Base-by-base conservation (phyloP, 2,797 vertebrate genomes). In the Esox masquinongy region DNA sequence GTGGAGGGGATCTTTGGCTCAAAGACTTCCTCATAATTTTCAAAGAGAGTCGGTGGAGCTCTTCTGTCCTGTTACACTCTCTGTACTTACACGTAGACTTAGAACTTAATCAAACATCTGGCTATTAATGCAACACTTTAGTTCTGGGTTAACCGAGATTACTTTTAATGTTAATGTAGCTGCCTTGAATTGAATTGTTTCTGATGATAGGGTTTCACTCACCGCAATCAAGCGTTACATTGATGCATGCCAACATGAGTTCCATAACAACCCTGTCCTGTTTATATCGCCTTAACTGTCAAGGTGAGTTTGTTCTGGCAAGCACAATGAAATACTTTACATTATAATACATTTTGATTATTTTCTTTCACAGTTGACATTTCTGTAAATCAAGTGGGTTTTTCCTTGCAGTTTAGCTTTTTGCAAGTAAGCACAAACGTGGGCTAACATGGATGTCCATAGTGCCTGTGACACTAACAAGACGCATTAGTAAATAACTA, bases 401-500 rank as follows among this genome's bases (percentile, higher is more conserved):
- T 22, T 74, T 16, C 39, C 69, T 68, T 71, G 0, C 70, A 9
- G 51, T 75, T 2, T 3, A 77, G 72, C 7, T 68, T 16, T n/a
- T 83, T 59, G 86, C 81, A 85, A 88, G 83, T 68, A 77, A 78
- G 59, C 82, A 79, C 12, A 66, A 71, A 82, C 72, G 70, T 74
- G 11, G 51, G 49, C 3, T 24, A 74, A 77, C 64, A 6, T 26
- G n/a, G 73, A 73, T 73, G 49, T 73, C 36, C 75, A 70, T 76
- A 19, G 75, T 22, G 26, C 79, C 77, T 84, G 83, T 87, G 86
- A 79, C 85, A 80, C 68, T 76, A 79, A 80, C 80, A 88, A 92
- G 90, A 91, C 85, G 49, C 82, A 84, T 87, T 79, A 89, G 90
- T 93, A 92, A 93, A 94, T 93, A 94, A 93, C 89, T 71, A 83